Conservation (phyloP, 1,140 invertebrate species). For the Plutomurus gul region DNA sequence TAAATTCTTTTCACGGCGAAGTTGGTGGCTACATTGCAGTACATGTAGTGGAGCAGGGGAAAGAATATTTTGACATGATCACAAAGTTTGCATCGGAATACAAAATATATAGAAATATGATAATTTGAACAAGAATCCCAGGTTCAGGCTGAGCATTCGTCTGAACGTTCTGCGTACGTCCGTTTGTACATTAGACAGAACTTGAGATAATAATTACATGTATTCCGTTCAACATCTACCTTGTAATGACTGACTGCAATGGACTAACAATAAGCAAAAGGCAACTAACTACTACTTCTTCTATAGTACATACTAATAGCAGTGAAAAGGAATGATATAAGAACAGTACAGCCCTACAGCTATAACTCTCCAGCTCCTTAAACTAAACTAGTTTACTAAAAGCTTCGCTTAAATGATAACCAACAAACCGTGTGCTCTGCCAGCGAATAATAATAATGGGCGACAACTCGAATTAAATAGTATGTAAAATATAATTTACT, state of each 20-base stretch:
- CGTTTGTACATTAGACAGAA: slow-evolving; percentile 3
- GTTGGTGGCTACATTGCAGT: too few species aligned
- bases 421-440: not conserved
- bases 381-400: slow-evolving; percentile 22
- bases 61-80: slow-evolving; percentile 22
- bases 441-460: slow-evolving; percentile 7
- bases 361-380: not conserved
- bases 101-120: slow-evolving; percentile 28
- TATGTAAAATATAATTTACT: slow-evolving; percentile 27
- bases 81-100: slow-evolving; percentile 17
- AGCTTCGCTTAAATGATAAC: slow-evolving; percentile 2
- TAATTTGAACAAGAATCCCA: not conserved
- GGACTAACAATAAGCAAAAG: not conserved
- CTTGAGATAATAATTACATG: slow-evolving; percentile 28
- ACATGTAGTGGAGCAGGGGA: not conserved
- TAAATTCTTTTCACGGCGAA: too few species aligned
- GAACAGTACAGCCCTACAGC: not conserved
- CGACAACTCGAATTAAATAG: slow-evolving; percentile 29
- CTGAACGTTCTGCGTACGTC: not conserved
- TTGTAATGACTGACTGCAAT: not conserved
- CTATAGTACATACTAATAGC: not conserved
- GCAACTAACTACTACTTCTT: not conserved
- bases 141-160: not conserved
- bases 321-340: not conserved
- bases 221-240: slow-evolving; percentile 13